A percentile compares a stretch with the other conserved stretches of the same genome.
Conservation (phyloP, 2,113 vertebrate species). For the Callionymus lyra region DNA sequence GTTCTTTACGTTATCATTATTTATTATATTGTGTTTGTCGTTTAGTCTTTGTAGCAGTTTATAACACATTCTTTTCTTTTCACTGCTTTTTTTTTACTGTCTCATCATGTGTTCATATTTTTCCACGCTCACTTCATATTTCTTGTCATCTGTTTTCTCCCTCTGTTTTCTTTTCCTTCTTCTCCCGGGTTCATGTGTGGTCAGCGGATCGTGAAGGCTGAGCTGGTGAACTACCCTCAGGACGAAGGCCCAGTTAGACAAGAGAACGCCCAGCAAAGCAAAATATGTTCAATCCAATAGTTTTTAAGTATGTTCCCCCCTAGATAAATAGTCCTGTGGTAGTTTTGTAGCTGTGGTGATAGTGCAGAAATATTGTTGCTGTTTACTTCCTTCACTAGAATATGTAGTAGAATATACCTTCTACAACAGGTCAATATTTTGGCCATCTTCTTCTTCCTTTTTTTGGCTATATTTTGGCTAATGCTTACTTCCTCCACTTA, state of each 20-base stretch:
- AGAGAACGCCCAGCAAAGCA: constrained; percentile 77
- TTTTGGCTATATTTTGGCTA: no score
- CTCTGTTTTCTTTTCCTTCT: constrained; percentile 15
- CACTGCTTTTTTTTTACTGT: constrained; percentile 1
- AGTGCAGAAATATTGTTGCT: no score
- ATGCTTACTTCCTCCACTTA: no score
- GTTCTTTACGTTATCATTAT: no score
- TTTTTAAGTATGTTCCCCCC: constrained; percentile 54
- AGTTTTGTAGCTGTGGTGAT: constrained; percentile 12
- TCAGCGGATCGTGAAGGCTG: constrained; percentile 90
- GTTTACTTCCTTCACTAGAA: not conserved
- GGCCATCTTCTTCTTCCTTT: no score
- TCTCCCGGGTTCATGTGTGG: constrained; percentile 27
- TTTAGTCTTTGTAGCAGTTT: no score
- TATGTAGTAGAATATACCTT: not conserved
- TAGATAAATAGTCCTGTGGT: constrained; percentile 7
- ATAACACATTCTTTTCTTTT: no score
- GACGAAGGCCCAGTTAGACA: constrained; percentile 72
- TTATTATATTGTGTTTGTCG: no score
- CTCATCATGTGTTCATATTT: constrained; percentile 4
- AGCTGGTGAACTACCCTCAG: constrained; percentile 89
- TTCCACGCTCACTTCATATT: constrained; percentile 10
- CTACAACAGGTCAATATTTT: no score
- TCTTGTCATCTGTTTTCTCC: constrained; percentile 21
- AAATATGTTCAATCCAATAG: constrained; percentile 90